phyloP scores from a whole-genome alignment of 2,797 vertebrate genomes.

The Salmo trutta region DNA sequence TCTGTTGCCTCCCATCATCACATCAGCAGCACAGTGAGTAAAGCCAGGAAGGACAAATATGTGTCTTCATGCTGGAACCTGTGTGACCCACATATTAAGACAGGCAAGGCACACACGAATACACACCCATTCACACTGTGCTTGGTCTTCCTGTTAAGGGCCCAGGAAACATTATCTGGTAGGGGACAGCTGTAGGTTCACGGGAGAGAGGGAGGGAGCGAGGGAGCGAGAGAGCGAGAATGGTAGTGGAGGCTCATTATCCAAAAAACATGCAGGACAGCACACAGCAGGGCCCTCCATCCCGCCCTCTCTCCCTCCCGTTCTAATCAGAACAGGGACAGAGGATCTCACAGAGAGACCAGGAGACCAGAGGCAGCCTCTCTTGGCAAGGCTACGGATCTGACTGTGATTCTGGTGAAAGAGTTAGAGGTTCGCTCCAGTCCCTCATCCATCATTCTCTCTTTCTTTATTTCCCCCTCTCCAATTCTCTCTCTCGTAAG shows the following conservation, averaged over 20 bases:
- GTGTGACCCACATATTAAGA: constrained; percentile 68
- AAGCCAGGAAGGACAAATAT: constrained; percentile 61
- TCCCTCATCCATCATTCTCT: background rate
- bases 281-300: constrained; percentile 1
- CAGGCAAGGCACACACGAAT: constrained; percentile 30
- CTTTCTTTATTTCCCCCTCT: constrained; percentile 47
- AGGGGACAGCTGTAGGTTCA: constrained; percentile 75
- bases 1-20: constrained; percentile 36
- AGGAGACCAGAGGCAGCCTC: constrained; percentile 4
- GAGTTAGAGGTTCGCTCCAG: constrained; percentile 28
- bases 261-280: constrained; percentile 51
- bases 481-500: background rate
- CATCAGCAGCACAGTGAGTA: constrained; percentile 47
- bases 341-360: constrained; percentile 17
- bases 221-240: constrained; percentile 51
- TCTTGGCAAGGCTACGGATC: constrained; percentile 50
- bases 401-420: constrained; percentile 47
- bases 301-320: constrained; percentile 15
- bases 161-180: constrained; percentile 74
- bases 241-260: constrained; percentile 70
- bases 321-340: background rate
- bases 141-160: constrained; percentile 62
- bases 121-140: constrained; percentile 46
- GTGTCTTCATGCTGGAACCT: constrained; percentile 65
- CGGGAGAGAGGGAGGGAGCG: constrained; percentile 40